These are phyloP conservation scores for Pangasius sanitwongsei DNA, from an alignment of 2,797 vertebrate species.

Conservation along the genomic window DNA sequence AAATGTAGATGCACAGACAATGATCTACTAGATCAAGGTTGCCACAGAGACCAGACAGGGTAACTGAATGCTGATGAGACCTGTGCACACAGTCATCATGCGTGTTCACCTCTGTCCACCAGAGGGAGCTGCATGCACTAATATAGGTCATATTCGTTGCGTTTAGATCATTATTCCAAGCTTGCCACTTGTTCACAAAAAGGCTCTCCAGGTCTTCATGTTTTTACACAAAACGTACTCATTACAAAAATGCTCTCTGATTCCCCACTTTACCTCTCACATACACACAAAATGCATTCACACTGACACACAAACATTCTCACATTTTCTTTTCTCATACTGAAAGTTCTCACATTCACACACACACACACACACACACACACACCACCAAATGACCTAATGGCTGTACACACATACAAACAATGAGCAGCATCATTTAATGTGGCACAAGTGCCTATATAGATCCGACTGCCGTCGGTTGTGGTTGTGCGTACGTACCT, in stretches of 20 bases:
- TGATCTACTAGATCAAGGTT: constrained; percentile 70
- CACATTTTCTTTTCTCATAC: not conserved
- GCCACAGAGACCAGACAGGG: constrained; percentile 70
- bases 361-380: not conserved
- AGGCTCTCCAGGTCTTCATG: not conserved
- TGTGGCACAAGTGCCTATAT: not conserved
- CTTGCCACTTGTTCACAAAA: not conserved
- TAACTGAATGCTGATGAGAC: constrained; percentile 66
- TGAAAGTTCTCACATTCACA: not conserved
- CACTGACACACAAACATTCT: not conserved
- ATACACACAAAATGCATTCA: not conserved
- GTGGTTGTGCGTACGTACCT: constrained; percentile 70
- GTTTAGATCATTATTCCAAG: not conserved
- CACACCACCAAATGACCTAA: not conserved
- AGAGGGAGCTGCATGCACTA: constrained; percentile 24
- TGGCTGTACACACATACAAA: not conserved
- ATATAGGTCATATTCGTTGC: not conserved
- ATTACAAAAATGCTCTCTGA: not conserved
- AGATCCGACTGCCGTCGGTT: not conserved
- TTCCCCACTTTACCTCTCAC: not conserved
- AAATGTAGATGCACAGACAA: constrained; percentile 48
- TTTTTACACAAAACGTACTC: not conserved
- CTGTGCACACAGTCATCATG: constrained; percentile 13
- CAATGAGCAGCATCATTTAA: not conserved
- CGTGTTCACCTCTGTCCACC: constrained; percentile 1